Evolutionary conservation across 2,797 vertebrate species (phyloP), one percentile per base, ranked within the genome.

Genomic region (Typhlichthys subterraneus): DNA sequence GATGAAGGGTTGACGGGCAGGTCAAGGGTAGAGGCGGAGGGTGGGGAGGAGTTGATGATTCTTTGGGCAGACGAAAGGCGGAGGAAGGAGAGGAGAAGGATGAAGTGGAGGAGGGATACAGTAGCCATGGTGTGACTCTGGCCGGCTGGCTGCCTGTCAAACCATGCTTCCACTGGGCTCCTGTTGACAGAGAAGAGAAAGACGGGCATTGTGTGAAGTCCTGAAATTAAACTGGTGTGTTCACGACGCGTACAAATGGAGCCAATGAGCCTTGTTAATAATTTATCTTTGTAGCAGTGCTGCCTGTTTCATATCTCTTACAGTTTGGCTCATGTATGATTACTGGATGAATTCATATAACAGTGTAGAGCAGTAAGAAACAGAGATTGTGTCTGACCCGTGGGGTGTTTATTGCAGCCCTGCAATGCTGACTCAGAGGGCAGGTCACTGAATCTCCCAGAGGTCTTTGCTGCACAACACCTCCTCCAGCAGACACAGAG

Each of bases 1-100:
- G 74, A 73, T 48, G 80, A 52, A 14, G 80, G 70, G 23, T 70
- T 63, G 11, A 42, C 15, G 3, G 70, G 73, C 58, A 59, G 73
- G 53, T 78, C 76, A 23, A 61, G 55, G 50, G 49, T 45, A 65
- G 85, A 55, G 31, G 56, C 54, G 62, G 77, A 83, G 50, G 82
- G 73, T 12, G 65, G 55, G 53, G 86, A 87, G 38, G 77, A 78
- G 69, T 75, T 86, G 10, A 84, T 77, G 65, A 90, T 45, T 13
- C 79, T 82, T 65, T 91, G 89, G 57, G 80, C 76, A 67, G 76
- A 23, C 60, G 72, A 82, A 71, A 77, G 76, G 69, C 70, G 67
- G 57, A 89, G 59, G 33, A 75, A 52, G 55, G 67, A 77, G 61
- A 91, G 69, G 65, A 91, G 55, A 65, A 91, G 67, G 59, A 69